Percentiles rank a stretch among this genome's conserved stretches.
phyloP scores from a whole-genome alignment of 2,888 invertebrate species.

The Stenodera caucasica region DNA sequence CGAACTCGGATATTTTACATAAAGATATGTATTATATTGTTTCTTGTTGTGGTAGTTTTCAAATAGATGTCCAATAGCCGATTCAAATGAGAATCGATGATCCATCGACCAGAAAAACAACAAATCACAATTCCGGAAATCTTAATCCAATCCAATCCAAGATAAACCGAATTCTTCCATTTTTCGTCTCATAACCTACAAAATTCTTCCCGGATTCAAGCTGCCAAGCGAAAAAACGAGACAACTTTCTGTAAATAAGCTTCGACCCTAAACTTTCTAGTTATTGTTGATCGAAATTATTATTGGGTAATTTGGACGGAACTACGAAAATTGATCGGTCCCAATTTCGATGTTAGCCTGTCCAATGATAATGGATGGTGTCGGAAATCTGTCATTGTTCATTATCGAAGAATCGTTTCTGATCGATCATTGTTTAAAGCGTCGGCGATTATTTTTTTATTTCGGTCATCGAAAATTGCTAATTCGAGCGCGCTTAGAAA shows the following conservation, averaged over 20 bases:
- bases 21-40: constrained; percentile 53
- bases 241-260: no score
- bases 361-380: constrained; percentile 48
- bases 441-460: constrained; percentile 14
- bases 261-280: no score
- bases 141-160: no score
- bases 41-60: constrained; percentile 11
- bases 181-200: no score
- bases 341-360: constrained; percentile 44
- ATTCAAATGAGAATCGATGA: not conserved
- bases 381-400: constrained; percentile 48
- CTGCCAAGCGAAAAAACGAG: no score
- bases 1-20: constrained; percentile 51
- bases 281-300: no score
- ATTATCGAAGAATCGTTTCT: constrained; percentile 46
- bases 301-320: constrained; percentile 24
- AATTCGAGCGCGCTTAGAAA: no score
- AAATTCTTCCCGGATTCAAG: no score
- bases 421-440: constrained; percentile 48
- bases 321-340: constrained; percentile 49
- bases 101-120: not conserved
- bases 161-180: no score
- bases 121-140: not conserved
- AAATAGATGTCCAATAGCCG: not conserved
- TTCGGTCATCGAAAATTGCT: no score